phyloP scores from a whole-genome alignment of 2,113 vertebrate species.

The Castor canadensis region DNA sequence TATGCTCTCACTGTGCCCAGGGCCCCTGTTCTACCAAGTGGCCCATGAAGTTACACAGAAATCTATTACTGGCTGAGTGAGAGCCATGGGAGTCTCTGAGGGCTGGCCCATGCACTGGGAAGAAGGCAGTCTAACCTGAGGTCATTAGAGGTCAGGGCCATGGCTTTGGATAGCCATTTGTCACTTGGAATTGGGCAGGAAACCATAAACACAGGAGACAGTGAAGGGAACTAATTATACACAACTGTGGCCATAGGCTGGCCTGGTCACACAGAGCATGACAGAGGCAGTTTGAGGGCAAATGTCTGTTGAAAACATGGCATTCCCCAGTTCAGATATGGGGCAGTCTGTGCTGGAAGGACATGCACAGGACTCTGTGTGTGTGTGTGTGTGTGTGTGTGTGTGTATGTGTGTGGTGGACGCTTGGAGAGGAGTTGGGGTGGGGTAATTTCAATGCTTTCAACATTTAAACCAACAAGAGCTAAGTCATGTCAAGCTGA shows the following conservation, averaged over 20 bases:
- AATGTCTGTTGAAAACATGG: slow-evolving; percentile 20
- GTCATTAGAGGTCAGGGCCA: slow-evolving; percentile 76
- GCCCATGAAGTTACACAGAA: slow-evolving; percentile 71
- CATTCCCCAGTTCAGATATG: not conserved
- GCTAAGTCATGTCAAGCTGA: not conserved
- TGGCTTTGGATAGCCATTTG: slow-evolving; percentile 74
- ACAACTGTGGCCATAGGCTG: slow-evolving; percentile 17
- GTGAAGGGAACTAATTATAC: slow-evolving; percentile 77
- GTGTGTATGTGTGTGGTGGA: too few relatives aligned
- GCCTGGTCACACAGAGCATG: slow-evolving; percentile 38
- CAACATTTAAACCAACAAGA: not conserved
- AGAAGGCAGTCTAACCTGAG: slow-evolving; percentile 71
- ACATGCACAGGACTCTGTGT: too few relatives aligned
- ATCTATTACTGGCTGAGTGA: slow-evolving; percentile 75
- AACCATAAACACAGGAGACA: slow-evolving; percentile 78
- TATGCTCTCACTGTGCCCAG: not conserved
- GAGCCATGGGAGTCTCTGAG: slow-evolving; percentile 66
- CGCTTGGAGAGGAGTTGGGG: not conserved
- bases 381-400: too few relatives aligned
- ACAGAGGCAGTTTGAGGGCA: slow-evolving; percentile 51
- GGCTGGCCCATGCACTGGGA: slow-evolving; percentile 55
- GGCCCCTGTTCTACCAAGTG: slow-evolving; percentile 17
- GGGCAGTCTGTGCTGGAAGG: not conserved
- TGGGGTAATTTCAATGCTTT: slow-evolving; percentile 12
- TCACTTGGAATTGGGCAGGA: slow-evolving; percentile 76